Evolutionary conservation across 2,888 invertebrate species (phyloP).

Genomic region (Toxonevra muliebris): DNA sequence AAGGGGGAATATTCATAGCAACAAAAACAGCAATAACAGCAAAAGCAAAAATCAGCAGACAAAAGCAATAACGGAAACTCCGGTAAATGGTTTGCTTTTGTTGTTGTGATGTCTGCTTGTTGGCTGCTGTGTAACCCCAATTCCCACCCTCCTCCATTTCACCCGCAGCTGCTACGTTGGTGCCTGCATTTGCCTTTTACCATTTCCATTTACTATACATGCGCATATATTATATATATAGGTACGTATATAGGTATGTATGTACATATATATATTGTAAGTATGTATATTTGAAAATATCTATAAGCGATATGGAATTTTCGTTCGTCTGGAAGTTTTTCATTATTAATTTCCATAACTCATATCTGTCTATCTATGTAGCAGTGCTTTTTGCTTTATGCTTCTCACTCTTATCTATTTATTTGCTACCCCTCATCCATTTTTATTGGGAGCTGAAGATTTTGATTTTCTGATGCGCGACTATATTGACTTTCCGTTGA

Average conservation of each 20-base stretch:
- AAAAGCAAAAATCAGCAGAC: conserved; percentile 22
- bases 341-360: conserved; percentile 59
- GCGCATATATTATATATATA: not conserved
- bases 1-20: conserved; percentile 13
- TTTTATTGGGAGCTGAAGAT: conserved; percentile 18
- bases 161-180: not conserved
- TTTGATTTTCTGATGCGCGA: conserved; percentile 19
- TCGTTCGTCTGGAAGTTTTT: conserved; percentile 36
- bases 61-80: conserved; percentile 25
- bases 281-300: not conserved
- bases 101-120: conserved; percentile 21
- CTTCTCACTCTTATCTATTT: conserved; percentile 46
- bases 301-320: conserved; percentile 16
- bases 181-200: not conserved
- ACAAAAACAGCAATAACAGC: not conserved
- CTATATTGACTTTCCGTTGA: conserved; percentile 22
- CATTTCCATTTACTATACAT: conserved; percentile 7
- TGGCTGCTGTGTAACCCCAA: conserved; percentile 3
- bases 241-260: too few relatives aligned
- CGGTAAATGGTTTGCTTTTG: conserved; percentile 27
- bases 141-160: not conserved
- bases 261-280: too few relatives aligned
- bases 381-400: conserved; percentile 55
- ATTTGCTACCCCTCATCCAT: conserved; percentile 16
- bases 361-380: conserved; percentile 57